These are phyloP conservation scores for Nephrotoma guestfalica DNA, from an alignment of 2,888 invertebrate genomes.

Conservation along the genomic window DNA sequence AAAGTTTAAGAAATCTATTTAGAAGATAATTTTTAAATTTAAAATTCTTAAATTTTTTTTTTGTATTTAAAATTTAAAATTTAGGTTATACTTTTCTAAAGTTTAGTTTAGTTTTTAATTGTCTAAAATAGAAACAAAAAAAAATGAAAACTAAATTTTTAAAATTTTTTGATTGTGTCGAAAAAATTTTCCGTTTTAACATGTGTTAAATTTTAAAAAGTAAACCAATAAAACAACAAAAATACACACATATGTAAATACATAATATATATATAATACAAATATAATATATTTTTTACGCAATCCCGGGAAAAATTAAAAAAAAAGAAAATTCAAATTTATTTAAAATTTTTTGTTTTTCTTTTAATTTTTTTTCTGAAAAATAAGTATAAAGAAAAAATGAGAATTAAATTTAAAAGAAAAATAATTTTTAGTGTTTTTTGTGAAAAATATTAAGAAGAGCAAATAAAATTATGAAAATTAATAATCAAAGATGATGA, in stretches of 20 bases:
- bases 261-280: not conserved
- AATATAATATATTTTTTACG: not conserved
- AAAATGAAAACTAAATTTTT: not conserved
- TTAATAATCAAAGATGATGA: not conserved
- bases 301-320: conserved; percentile 2
- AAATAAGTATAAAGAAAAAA: not conserved
- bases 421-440: not conserved
- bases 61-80: not conserved
- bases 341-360: not conserved
- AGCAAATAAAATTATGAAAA: conserved; percentile 1
- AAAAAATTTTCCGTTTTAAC: not conserved
- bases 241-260: not conserved
- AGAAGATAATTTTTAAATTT: not conserved
- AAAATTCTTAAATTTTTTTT: not conserved
- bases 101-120: not conserved
- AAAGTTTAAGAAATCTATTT: not conserved
- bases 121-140: not conserved
- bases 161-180: not conserved
- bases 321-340: not conserved
- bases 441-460: not conserved
- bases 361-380: not conserved
- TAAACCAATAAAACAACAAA: not conserved
- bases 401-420: not conserved
- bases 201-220: not conserved
- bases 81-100: not conserved